Percentiles rank a stretch among this genome's conserved stretches.
Conservation (phyloP, 1,140 invertebrate genomes). For the Drosophila littoralis region DNA sequence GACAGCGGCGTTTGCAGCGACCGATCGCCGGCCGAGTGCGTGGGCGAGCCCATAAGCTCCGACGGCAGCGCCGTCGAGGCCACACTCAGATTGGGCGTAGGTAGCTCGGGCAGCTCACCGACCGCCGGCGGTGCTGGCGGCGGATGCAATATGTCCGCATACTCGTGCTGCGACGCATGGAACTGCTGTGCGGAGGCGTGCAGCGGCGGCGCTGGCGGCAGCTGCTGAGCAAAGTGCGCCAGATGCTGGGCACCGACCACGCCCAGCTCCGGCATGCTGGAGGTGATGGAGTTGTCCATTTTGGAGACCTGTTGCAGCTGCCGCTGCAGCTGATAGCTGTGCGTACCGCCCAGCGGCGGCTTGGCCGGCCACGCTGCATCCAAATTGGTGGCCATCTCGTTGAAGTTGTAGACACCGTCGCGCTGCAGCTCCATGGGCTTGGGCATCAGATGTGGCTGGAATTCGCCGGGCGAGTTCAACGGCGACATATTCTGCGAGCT, state of each 20-base stretch:
- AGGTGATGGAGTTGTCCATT: conserved; percentile 71
- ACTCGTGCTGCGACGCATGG: conserved; percentile 56
- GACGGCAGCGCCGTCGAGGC: conserved; percentile 80
- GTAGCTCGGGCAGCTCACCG: conserved; percentile 70
- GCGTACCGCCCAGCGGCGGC: conserved; percentile 51
- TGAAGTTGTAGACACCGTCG: conserved; percentile 81
- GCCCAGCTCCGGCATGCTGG: conserved; percentile 78
- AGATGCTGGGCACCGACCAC: conserved; percentile 15
- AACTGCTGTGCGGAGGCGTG: conserved; percentile 63
- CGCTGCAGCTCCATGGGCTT: conserved; percentile 79
- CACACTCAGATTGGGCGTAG: conserved; percentile 79
- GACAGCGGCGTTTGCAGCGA: conserved; percentile 67
- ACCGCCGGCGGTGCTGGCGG: conserved; percentile 49
- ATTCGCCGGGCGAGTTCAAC: conserved; percentile 76
- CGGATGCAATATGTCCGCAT: conserved; percentile 69
- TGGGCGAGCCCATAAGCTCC: conserved; percentile 76
- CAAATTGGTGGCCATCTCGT: conserved; percentile 79
- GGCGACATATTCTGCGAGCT: conserved; percentile 81
- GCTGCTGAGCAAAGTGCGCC: conserved; percentile 25
- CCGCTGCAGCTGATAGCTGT: conserved; percentile 71
- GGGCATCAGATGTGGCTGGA: conserved; percentile 71
- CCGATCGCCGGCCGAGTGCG: conserved; percentile 70
- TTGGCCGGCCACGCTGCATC: conserved; percentile 77
- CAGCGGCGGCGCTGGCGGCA: conserved; percentile 40
- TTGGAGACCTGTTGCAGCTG: conserved; percentile 68